phyloP scores from a whole-genome alignment of 2,797 vertebrate genomes.

The Tarsius wallacei region DNA sequence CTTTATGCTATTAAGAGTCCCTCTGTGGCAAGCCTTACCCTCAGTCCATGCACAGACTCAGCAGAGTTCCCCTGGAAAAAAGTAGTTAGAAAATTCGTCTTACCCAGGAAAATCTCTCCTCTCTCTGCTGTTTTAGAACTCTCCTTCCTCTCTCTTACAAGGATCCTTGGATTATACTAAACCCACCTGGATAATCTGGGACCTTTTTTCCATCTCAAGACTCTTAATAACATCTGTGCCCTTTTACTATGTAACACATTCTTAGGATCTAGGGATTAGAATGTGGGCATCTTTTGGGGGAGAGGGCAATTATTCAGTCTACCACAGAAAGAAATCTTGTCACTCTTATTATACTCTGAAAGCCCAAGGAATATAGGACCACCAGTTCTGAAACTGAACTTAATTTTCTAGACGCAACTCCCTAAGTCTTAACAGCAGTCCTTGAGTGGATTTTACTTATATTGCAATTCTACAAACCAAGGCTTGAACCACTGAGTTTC shows the following conservation, averaged over 20 bases:
- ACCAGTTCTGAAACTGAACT: conserved; percentile 12
- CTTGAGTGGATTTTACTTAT: not conserved
- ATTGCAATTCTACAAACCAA: conserved; percentile 12
- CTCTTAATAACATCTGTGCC: not conserved
- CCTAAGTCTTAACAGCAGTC: conserved; percentile 27
- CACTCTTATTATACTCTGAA: not conserved
- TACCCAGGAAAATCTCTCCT: not conserved
- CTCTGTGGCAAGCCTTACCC: not conserved
- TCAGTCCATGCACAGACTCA: not conserved
- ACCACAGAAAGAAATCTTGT: not conserved
- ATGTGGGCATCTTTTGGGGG: not conserved
- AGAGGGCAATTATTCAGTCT: not conserved
- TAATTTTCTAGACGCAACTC: conserved; percentile 40
- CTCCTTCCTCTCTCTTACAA: not conserved
- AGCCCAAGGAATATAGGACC: not conserved
- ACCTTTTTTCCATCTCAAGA: not conserved
- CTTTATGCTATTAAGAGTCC: not conserved
- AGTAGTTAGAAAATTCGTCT: not conserved
- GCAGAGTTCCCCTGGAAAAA: not conserved
- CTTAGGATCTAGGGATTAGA: not conserved
- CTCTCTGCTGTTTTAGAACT: not conserved
- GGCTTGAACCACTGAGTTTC: not conserved
- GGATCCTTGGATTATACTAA: not conserved
- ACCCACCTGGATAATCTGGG: not conserved
- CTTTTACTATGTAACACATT: not conserved